Conservation (phyloP, 2,888 invertebrate genomes). For the Suillia variegata region DNA sequence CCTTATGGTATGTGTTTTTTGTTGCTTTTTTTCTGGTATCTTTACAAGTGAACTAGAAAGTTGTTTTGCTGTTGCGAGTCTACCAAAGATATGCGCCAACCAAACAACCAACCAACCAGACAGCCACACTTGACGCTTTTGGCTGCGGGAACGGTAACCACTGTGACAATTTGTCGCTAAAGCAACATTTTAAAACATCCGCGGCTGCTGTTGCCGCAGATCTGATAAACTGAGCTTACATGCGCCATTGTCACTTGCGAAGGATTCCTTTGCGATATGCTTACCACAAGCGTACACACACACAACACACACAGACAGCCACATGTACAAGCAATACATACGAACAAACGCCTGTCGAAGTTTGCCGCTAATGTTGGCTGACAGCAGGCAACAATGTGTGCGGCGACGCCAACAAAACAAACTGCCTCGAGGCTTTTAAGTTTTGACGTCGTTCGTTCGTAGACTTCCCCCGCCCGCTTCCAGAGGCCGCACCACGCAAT, state of each 20-base stretch:
- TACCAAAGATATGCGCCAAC: no score
- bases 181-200: conserved; percentile 40
- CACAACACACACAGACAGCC: neutral
- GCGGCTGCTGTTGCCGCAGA: neutral
- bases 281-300: neutral
- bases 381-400: conserved; percentile 1
- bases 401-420: neutral
- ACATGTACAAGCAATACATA: neutral
- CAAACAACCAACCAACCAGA: no score
- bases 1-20: no score
- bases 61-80: no score
- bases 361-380: neutral
- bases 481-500: no score
- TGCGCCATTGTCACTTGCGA: neutral
- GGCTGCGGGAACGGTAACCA: no score
- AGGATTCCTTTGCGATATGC: neutral
- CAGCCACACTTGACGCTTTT: no score
- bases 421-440: conserved; percentile 44
- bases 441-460: conserved; percentile 48
- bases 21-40: no score
- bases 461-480: conserved; percentile 48
- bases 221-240: neutral
- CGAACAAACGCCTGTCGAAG: neutral
- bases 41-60: no score
- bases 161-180: conserved; percentile 31